Conservation (phyloP, 2,113 vertebrate species). For the Brienomyrus brachyistius region DNA sequence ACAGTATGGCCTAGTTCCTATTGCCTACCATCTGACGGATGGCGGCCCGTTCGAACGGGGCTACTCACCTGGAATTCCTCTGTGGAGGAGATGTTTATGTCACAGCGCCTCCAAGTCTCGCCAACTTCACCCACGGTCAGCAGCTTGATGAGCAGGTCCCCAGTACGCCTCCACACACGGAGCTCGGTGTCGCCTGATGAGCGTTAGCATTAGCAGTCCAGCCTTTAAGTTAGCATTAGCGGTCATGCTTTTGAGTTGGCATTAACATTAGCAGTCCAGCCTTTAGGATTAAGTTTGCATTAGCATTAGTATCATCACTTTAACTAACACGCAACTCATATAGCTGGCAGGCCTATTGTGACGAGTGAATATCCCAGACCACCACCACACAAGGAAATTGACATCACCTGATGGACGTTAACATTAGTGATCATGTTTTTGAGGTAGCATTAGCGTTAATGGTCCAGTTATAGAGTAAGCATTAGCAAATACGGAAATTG, state of each 20-base stretch:
- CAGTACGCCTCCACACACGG: slow-evolving; percentile 39
- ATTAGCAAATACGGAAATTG: not conserved
- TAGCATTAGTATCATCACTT: not conserved
- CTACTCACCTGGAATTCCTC: slow-evolving; percentile 58
- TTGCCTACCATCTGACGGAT: not conserved
- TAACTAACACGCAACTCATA: not conserved
- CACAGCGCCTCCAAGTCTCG: slow-evolving; percentile 45
- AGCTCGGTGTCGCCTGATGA: slow-evolving; percentile 44
- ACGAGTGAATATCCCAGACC: not conserved
- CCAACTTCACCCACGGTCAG: slow-evolving; percentile 29
- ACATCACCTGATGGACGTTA: too few species aligned
- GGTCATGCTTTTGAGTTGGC: not conserved
- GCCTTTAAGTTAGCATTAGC: not conserved
- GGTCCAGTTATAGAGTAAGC: not conserved
- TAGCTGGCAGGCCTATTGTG: not conserved
- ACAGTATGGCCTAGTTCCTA: not conserved
- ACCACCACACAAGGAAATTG: too few species aligned
- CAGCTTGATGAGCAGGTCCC: slow-evolving; percentile 19
- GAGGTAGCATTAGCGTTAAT: not conserved
- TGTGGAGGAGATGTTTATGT: slow-evolving; percentile 44
- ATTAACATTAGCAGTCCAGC: not conserved
- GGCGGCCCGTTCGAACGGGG: not conserved
- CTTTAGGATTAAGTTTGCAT: not conserved
- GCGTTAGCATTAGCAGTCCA: not conserved
- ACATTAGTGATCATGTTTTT: not conserved